Conservation (phyloP, 1,140 invertebrate species). For the Calephelis nemesis region DNA sequence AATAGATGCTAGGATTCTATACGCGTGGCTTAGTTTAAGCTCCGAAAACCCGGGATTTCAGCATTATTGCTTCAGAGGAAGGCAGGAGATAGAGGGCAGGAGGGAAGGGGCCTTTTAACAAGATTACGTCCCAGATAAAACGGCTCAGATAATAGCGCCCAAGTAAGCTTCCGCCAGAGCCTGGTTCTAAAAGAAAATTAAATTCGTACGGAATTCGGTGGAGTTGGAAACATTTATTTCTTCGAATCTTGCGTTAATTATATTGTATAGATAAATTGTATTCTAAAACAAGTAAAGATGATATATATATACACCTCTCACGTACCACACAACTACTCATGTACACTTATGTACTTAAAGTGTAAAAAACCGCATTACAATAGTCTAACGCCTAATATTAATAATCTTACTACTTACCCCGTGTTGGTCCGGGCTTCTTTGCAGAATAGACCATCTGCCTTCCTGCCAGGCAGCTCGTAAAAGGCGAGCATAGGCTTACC, state of each 20-base stretch:
- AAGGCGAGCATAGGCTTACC: too few relatives aligned
- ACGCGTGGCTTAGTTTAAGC: conserved; percentile 67
- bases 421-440: too few relatives aligned
- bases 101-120: conserved; percentile 67
- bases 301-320: too few relatives aligned
- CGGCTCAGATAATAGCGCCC: conserved; percentile 66
- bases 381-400: too few relatives aligned
- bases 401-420: too few relatives aligned
- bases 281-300: too few relatives aligned
- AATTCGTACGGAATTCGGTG: conserved; percentile 49
- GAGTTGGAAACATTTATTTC: not conserved
- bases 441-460: too few relatives aligned
- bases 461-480: too few relatives aligned
- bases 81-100: conserved; percentile 28
- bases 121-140: conserved; percentile 78
- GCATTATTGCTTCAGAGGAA: conserved; percentile 60
- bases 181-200: conserved; percentile 69
- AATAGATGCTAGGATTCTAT: conserved; percentile 54
- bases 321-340: too few relatives aligned
- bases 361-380: too few relatives aligned
- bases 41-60: conserved; percentile 69
- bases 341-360: too few relatives aligned
- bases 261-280: not conserved
- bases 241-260: not conserved
- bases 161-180: conserved; percentile 54